A percentile compares a stretch with the other conserved stretches of the same genome.
phyloP scores from a whole-genome alignment of 2,888 invertebrate genomes.

The Baronia brevicornis region DNA sequence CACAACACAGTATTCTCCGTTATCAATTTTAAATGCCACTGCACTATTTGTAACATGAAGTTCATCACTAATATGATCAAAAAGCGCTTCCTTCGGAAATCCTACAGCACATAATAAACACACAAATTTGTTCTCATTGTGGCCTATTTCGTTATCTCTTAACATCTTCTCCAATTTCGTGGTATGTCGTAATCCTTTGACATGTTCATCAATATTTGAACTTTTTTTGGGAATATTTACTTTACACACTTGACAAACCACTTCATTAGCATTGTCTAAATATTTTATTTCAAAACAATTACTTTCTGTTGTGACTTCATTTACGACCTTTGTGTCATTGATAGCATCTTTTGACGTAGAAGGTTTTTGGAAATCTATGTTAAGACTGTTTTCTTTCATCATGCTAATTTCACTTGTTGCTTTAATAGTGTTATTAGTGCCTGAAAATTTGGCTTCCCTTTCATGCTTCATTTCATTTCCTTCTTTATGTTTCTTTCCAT shows the following conservation, averaged over 20 bases:
- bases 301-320: too few species aligned
- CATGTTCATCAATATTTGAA: constrained; percentile 1
- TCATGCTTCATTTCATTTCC: too few species aligned
- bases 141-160: too few species aligned
- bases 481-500: not conserved
- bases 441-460: not conserved
- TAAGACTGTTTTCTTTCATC: not conserved
- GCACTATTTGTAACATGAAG: too few species aligned
- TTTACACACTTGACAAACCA: constrained; percentile 7
- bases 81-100: too few species aligned
- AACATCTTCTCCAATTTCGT: not conserved
- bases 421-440: not conserved
- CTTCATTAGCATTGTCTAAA: not conserved
- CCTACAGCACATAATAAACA: too few species aligned
- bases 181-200: not conserved
- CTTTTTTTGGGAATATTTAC: not conserved
- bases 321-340: not conserved
- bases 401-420: not conserved
- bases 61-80: too few species aligned
- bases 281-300: not conserved
- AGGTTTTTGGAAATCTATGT: not conserved
- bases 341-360: not conserved
- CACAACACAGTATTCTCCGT: too few species aligned
- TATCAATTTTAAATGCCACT: too few species aligned
- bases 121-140: too few species aligned